Percentiles rank a stretch among this genome's conserved stretches.
These are phyloP conservation scores for Drosophila littoralis DNA, from an alignment of 1,140 invertebrate species.

Conservation along the genomic window DNA sequence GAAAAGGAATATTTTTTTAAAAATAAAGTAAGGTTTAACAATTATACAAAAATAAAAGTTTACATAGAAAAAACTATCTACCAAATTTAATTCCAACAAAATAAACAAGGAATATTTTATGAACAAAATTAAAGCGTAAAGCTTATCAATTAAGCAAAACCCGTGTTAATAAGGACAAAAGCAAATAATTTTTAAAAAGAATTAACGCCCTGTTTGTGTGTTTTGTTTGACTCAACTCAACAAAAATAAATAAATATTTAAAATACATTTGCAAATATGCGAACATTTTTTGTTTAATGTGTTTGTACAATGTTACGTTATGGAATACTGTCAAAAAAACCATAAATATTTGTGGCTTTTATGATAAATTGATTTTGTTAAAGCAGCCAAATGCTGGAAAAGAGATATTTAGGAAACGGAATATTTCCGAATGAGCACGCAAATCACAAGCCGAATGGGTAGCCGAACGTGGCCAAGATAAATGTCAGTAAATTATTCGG, in stretches of 20 bases:
- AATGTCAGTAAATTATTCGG: neutral
- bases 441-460: neutral
- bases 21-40: slow-evolving; percentile 16
- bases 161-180: neutral
- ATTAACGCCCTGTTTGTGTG: neutral
- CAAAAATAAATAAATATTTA: neutral
- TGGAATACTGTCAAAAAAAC: neutral
- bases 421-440: neutral
- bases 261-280: no score
- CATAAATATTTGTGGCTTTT: neutral
- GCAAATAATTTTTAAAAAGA: neutral
- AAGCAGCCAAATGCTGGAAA: neutral
- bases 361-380: neutral
- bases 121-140: neutral
- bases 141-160: neutral
- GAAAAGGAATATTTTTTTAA: neutral
- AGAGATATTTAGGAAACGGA: neutral
- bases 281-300: no score
- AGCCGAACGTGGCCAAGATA: no score
- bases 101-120: neutral
- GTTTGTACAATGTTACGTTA: neutral
- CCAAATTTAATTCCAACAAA: slow-evolving; percentile 30
- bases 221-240: neutral
- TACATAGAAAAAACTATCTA: neutral
- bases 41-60: neutral